phyloP scores from a whole-genome alignment of 2,888 invertebrate species.

The Chironomus tentans region DNA sequence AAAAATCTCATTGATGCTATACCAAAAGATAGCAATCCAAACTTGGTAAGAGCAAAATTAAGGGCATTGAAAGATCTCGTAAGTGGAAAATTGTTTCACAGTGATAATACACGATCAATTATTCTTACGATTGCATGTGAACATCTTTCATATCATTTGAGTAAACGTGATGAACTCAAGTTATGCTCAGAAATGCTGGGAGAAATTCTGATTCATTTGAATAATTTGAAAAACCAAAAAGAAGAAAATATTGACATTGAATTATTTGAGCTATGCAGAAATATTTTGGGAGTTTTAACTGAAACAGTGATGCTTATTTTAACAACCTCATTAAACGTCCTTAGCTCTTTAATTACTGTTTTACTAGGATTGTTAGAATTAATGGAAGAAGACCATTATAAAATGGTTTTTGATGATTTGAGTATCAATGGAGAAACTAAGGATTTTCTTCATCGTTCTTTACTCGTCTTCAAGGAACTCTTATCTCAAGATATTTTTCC shows the following conservation, averaged over 20 bases:
- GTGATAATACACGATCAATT: constrained; percentile 68
- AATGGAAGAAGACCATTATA: constrained; percentile 80
- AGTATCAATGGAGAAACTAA: constrained; percentile 61
- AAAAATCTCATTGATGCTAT: constrained; percentile 69
- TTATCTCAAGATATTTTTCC: constrained; percentile 53
- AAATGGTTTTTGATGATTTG: constrained; percentile 73
- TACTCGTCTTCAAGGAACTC: constrained; percentile 47
- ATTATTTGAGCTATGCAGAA: constrained; percentile 35
- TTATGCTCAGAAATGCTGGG: constrained; percentile 80
- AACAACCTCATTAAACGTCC: constrained; percentile 61
- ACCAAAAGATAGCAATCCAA: constrained; percentile 47
- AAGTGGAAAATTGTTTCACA: constrained; percentile 61
- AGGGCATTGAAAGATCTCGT: constrained; percentile 74
- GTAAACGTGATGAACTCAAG: constrained; percentile 69
- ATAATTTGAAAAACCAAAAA: constrained; percentile 45
- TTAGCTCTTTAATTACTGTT: constrained; percentile 72
- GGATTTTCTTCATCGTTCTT: constrained; percentile 74
- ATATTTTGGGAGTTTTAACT: constrained; percentile 56
- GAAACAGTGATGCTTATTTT: constrained; percentile 76
- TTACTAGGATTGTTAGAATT: constrained; percentile 76
- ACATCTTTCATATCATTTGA: constrained; percentile 74
- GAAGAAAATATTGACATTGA: constrained; percentile 45
- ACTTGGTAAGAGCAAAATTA: constrained; percentile 70
- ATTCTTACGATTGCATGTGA: constrained; percentile 75
- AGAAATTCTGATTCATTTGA: constrained; percentile 60